A percentile compares a stretch with the other conserved stretches of the same genome.
phyloP scores from a whole-genome alignment of 2,113 vertebrate species.

The Calidris pugnax region DNA sequence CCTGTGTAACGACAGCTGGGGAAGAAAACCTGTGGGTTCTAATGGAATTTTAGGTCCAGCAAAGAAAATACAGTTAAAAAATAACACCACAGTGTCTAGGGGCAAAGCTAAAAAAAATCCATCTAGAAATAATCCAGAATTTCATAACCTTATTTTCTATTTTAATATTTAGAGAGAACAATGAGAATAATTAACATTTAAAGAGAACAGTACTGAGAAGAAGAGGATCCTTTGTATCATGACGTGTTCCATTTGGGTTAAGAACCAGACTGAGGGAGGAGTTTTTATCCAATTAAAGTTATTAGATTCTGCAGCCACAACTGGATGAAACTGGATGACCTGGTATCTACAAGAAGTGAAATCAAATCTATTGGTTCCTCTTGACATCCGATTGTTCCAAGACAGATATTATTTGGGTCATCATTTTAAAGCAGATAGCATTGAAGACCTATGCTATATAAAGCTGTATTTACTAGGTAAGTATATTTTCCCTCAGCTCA shows the following conservation, averaged over 20 bases:
- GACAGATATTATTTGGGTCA: neutral
- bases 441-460: neutral
- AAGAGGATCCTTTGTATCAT: neutral
- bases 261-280: neutral
- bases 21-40: neutral
- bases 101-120: neutral
- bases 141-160: neutral
- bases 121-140: neutral
- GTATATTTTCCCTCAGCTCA: neutral
- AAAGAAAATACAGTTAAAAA: neutral
- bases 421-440: neutral
- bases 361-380: neutral
- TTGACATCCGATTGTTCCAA: neutral
- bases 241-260: accelerated
- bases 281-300: neutral
- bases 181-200: neutral
- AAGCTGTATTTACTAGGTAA: neutral
- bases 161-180: neutral
- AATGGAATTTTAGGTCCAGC: neutral
- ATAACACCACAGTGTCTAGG: neutral
- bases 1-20: neutral
- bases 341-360: neutral
- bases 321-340: neutral
- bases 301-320: neutral
- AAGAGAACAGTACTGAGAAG: neutral